Evolutionary conservation across 2,113 vertebrate genomes (phyloP).

Genomic region (Rhinopomastus cyanomelas): DNA sequence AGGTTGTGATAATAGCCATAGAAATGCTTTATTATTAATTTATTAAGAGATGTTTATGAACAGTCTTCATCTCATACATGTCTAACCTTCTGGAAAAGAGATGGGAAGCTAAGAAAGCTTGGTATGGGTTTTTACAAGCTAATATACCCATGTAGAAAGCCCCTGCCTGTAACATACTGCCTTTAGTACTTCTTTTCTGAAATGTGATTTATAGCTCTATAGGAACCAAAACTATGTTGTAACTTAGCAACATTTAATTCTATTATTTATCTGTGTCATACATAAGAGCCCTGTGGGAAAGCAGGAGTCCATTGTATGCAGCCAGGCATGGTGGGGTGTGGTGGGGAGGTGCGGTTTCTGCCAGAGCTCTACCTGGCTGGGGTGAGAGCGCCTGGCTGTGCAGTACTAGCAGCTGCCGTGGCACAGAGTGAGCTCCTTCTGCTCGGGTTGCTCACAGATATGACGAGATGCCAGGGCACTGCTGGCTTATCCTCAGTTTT

Average conservation of each 20-base stretch:
- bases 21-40: neutral
- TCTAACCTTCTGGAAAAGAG: neutral
- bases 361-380: neutral
- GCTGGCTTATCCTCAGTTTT: neutral
- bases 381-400: neutral
- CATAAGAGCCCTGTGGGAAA: neutral
- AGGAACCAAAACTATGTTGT: neutral
- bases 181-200: neutral
- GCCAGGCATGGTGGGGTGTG: neutral
- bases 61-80: neutral
- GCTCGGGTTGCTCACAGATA: neutral
- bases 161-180: too few species aligned
- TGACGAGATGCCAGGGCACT: neutral
- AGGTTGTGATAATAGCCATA: neutral
- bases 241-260: slow-evolving; percentile 10
- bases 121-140: neutral
- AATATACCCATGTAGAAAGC: neutral
- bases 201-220: neutral
- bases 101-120: neutral
- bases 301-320: neutral
- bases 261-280: neutral
- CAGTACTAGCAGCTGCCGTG: accelerated
- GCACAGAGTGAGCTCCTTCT: accelerated
- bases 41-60: neutral
- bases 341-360: neutral